Evolutionary conservation across 2,888 invertebrate species (phyloP).

Genomic region (Leuctra nigra): DNA sequence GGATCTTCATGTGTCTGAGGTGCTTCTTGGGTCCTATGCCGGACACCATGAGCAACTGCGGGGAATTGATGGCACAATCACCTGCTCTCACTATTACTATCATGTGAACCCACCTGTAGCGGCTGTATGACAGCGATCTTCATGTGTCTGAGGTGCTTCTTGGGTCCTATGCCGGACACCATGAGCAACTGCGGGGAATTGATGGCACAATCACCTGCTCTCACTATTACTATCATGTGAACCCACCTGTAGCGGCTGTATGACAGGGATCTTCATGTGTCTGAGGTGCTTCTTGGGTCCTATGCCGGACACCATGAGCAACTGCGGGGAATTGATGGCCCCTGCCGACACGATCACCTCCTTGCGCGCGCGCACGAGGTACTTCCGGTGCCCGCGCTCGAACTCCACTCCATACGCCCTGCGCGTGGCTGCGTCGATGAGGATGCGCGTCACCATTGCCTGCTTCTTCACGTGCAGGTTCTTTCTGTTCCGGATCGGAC

Average conservation of each 20-base stretch:
- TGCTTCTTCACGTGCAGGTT: conserved; percentile 57
- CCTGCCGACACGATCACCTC: conserved; percentile 72
- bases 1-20: no score
- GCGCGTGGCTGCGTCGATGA: conserved; percentile 48
- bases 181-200: conserved; percentile 72
- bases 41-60: no score
- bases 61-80: no score
- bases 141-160: conserved; percentile 48
- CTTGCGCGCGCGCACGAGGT: conserved; percentile 52
- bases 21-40: no score
- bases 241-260: conserved; percentile 50
- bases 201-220: no score
- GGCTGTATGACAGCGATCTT: conserved; percentile 39
- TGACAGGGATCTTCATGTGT: conserved; percentile 34
- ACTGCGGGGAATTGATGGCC: conserved; percentile 67
- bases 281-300: conserved; percentile 55
- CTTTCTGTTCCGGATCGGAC: conserved; percentile 49
- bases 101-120: no score
- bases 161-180: conserved; percentile 70
- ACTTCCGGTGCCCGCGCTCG: conserved; percentile 41
- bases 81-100: no score
- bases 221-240: no score
- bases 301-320: conserved; percentile 72
- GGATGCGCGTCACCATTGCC: conserved; percentile 51
- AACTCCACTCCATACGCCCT: conserved; percentile 54